Evolutionary conservation across 2,888 invertebrate genomes (phyloP).

Genomic region (Mythimna ferrago): DNA sequence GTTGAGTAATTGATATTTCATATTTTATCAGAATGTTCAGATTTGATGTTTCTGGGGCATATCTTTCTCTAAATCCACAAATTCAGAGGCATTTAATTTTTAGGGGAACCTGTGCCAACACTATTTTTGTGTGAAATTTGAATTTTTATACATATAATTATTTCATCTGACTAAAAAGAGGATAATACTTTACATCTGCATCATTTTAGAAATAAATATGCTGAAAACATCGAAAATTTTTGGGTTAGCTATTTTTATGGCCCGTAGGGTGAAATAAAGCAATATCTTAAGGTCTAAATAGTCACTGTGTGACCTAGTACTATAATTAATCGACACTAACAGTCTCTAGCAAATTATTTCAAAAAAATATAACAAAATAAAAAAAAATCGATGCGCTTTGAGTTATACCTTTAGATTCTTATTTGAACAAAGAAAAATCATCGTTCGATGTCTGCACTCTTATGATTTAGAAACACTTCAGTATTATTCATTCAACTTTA

Average conservation of each 20-base stretch:
- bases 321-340: not conserved
- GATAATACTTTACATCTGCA: not conserved
- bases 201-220: not conserved
- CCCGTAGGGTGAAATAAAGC: not conserved
- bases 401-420: slow-evolving; percentile 70
- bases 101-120: not conserved
- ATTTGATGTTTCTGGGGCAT: not conserved
- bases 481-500: slow-evolving; percentile 45
- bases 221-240: slow-evolving; percentile 22
- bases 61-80: not conserved
- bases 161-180: not conserved
- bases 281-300: not conserved
- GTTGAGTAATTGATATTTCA: not conserved
- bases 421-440: slow-evolving; percentile 73
- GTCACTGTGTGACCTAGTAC: not conserved
- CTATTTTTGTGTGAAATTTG: not conserved
- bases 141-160: not conserved
- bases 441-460: slow-evolving; percentile 47
- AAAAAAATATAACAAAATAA: slow-evolving; percentile 55
- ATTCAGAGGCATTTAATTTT: not conserved
- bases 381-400: slow-evolving; percentile 69
- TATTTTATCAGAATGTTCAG: not conserved
- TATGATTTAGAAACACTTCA: slow-evolving; percentile 15
- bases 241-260: not conserved
- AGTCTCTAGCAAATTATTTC: slow-evolving; percentile 8